A percentile compares a stretch with the other conserved stretches of the same genome.
Conservation (phyloP, 2,113 vertebrate genomes). For the Sarotherodon lohbergeri region DNA sequence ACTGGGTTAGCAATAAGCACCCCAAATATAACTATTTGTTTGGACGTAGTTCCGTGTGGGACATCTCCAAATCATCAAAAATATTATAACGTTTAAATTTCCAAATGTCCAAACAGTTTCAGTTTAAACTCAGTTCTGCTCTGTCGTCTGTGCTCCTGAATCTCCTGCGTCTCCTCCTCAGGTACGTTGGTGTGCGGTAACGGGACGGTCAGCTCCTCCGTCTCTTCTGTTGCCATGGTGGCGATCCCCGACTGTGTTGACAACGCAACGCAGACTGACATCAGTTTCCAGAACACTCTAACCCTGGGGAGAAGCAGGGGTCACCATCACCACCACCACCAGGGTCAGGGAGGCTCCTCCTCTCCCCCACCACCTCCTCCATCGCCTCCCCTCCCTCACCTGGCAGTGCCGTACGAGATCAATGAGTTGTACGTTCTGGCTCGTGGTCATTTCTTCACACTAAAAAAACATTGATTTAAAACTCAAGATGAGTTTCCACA, state of each 20-base stretch:
- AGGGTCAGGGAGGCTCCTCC: background rate
- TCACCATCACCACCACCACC: background rate
- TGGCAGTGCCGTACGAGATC: conserved; percentile 64
- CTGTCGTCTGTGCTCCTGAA: background rate
- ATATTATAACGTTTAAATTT: background rate
- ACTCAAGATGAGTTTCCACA: background rate
- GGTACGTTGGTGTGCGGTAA: background rate
- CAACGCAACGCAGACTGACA: conserved; percentile 82
- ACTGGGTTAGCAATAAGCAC: background rate
- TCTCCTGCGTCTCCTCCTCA: background rate
- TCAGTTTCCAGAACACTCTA: conserved; percentile 81
- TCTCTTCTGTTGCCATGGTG: conserved; percentile 30
- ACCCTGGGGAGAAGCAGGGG: conserved; percentile 61
- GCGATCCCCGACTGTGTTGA: conserved; percentile 72
- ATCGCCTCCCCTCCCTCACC: conserved; percentile 66
- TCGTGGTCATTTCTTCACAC: background rate
- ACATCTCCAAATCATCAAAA: background rate
- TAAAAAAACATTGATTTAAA: background rate
- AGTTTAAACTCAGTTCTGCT: background rate
- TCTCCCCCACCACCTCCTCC: conserved; percentile 13
- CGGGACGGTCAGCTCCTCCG: background rate
- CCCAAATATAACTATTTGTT: background rate
- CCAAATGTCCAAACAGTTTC: background rate
- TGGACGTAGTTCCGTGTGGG: background rate
- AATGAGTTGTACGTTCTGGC: conserved; percentile 14